Evolutionary conservation across 30 jellyfish, hydroid and myxozoan genomes (phyloP), one percentile per base, ranked within the genome.

Genomic region (Aurelia coerulea): DNA sequence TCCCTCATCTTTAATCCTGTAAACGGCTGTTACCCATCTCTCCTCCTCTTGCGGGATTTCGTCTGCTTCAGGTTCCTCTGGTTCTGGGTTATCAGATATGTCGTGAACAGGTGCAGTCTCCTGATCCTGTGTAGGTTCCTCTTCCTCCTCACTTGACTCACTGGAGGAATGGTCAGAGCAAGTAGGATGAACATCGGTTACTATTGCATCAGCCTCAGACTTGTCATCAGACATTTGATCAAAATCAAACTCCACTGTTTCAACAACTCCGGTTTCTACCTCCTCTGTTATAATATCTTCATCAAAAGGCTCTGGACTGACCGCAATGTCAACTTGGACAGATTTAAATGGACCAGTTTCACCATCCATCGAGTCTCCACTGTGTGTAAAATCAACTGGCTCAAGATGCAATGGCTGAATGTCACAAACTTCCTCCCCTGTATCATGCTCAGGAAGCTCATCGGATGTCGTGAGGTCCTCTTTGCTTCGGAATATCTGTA

Each of bases 271-370:
- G 10, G 17, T 54, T 13, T 63, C 79, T 35, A 34, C 16, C 34
- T 78, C 89, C 33, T 78, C 89, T 13, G 73, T 0, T 32, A 78
- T 78, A 5, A 34, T 67, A 34, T 41, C 79, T 10, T 78, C 89
- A 11, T 60, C 70, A 60, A 60, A 13, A 2, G 13, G 31, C 31
- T 11, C 70, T 60, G 35, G 35, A 2, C 13, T 60, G 35, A 60
- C 35, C 1, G 35, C 3, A 5, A 60, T 11, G 4, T 60, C 14
- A 11, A 60, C 70, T 60, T 60, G 12, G 13, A 23, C 70, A 2
- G 70, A 10, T n/a, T 60, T 34, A 17, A 17, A 17, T 60, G 31
- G 35, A 13, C 31, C 70, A 1, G 31, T n/a, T 5, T 60, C 70
- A 1, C 5, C 31, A 13, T 60, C 70, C 3, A 19, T 29, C 3